Percentiles rank a stretch among this genome's conserved stretches.
Evolutionary conservation across 2,113 vertebrate genomes (phyloP).

Genomic region (Gulo gulo): DNA sequence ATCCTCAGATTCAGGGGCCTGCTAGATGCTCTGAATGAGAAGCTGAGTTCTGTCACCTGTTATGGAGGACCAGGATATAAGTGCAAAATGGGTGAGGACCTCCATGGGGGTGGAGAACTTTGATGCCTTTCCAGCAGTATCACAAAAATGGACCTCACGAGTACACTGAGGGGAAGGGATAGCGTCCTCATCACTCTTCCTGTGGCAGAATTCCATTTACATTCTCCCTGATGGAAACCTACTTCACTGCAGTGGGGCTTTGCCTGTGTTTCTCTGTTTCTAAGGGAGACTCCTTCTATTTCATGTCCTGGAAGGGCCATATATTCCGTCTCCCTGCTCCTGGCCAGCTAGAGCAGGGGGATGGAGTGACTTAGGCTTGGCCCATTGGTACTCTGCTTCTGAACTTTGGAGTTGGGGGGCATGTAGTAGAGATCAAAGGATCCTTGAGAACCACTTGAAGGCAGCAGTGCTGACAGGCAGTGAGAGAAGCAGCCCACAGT

Average conservation of each 20-base stretch:
- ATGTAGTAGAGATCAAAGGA: neutral
- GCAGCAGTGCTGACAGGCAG: neutral
- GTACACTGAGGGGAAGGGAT: neutral
- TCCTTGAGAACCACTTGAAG: neutral
- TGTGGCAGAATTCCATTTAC: neutral
- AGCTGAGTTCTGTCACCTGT: neutral
- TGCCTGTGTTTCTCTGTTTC: neutral
- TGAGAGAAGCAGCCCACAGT: neutral
- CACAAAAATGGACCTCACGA: neutral
- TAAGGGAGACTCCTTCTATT: neutral
- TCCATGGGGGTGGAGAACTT: neutral
- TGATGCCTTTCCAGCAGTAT: neutral
- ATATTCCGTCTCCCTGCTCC: neutral
- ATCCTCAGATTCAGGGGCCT: neutral
- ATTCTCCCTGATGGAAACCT: neutral
- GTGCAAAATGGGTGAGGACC: neutral
- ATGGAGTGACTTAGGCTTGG: neutral
- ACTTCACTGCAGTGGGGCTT: neutral
- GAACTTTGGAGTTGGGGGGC: neutral
- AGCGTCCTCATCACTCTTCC: neutral
- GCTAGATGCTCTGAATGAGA: neutral
- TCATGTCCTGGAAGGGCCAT: neutral
- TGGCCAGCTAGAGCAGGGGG: neutral
- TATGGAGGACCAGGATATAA: neutral
- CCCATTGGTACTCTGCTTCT: neutral